Evolutionary conservation across 2,797 vertebrate species (phyloP).

Genomic region (Pseudocheirus occidentalis): DNA sequence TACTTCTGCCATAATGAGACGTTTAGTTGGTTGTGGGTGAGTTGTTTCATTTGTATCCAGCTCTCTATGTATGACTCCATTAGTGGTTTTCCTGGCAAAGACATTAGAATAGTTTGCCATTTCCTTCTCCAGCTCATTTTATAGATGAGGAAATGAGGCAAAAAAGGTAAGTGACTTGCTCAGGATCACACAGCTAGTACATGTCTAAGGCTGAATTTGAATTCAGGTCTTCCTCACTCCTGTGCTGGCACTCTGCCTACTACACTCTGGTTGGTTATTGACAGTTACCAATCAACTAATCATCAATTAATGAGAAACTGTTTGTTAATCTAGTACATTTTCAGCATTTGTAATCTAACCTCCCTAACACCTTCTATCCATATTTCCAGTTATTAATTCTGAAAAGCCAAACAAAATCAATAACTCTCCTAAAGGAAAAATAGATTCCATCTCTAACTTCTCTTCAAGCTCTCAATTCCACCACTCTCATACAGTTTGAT

Average conservation of each 20-base stretch:
- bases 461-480: not conserved
- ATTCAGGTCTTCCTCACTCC: not conserved
- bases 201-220: not conserved
- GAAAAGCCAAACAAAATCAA: not conserved
- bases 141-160: not conserved
- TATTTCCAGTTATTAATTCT: not conserved
- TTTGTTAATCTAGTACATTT: not conserved
- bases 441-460: not conserved
- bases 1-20: constrained; percentile 22
- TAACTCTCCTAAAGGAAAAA: not conserved
- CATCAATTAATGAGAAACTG: too few relatives aligned
- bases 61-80: not conserved
- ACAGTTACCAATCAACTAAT: not conserved
- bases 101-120: not conserved
- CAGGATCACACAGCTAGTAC: not conserved
- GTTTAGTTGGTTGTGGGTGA: not conserved
- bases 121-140: not conserved
- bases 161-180: not conserved
- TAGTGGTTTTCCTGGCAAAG: not conserved
- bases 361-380: not conserved
- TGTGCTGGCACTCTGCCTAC: not conserved
- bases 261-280: not conserved
- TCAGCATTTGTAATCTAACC: not conserved
- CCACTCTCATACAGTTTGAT: not conserved
- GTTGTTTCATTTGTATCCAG: not conserved